Evolutionary conservation across 2,888 invertebrate species (phyloP).

Genomic region (Campoplex nolae): DNA sequence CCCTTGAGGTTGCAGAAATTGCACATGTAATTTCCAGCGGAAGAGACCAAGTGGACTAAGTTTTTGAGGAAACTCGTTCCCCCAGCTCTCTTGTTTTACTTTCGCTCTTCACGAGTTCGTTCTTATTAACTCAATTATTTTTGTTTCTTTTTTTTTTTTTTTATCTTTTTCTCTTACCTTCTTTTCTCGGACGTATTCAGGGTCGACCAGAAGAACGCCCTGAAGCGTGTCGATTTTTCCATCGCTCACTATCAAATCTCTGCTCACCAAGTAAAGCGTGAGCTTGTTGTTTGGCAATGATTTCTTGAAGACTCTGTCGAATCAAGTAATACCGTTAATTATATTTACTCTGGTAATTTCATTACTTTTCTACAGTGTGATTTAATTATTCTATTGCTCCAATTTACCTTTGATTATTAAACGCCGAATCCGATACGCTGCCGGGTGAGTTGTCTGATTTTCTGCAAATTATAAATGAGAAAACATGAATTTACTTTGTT

Average conservation of each 20-base stretch:
- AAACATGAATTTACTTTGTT: not conserved
- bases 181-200: conserved; percentile 92
- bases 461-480: conserved; percentile 70
- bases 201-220: conserved; percentile 96
- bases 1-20: not conserved
- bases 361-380: not conserved
- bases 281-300: conserved; percentile 94
- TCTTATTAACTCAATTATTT: not conserved
- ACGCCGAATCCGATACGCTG: conserved; percentile 71
- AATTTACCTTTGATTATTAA: conserved; percentile 76
- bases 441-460: conserved; percentile 67
- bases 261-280: conserved; percentile 92
- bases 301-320: conserved; percentile 92
- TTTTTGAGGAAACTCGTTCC: not conserved
- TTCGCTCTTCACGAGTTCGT: not conserved
- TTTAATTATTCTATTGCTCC: too few species aligned
- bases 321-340: not conserved
- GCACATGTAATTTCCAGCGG: conserved; percentile 11
- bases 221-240: conserved; percentile 92
- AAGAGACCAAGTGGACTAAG: conserved; percentile 18
- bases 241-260: conserved; percentile 92
- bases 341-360: not conserved
- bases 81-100: not conserved
- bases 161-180: conserved; percentile 85
- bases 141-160: not conserved